Conservation (phyloP, 2,888 invertebrate genomes). For the Lymantria dispar region DNA sequence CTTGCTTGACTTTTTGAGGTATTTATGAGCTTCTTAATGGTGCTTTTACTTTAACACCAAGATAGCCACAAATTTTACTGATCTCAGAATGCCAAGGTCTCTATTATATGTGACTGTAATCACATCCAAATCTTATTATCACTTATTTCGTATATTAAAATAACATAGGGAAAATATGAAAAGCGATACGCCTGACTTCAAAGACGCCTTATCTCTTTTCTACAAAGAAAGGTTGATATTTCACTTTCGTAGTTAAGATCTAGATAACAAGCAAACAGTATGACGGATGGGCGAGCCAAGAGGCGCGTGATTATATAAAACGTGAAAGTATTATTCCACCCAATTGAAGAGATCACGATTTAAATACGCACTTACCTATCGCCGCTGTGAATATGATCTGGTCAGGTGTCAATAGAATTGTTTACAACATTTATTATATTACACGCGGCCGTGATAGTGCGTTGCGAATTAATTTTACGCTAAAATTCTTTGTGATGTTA, state of each 20-base stretch:
- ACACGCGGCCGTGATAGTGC: constrained; percentile 25
- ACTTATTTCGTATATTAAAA: constrained; percentile 22
- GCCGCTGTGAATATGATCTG: constrained; percentile 36
- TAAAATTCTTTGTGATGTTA: constrained; percentile 3
- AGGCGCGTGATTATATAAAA: constrained; percentile 68
- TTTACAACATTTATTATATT: constrained; percentile 20
- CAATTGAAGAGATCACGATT: constrained; percentile 59
- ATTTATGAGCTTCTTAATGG: too few species aligned
- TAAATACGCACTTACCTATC: constrained; percentile 45
- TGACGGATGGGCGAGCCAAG: constrained; percentile 65
- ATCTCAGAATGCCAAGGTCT: too few species aligned
- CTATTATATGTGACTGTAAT: constrained; percentile 11
- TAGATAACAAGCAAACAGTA: constrained; percentile 61
- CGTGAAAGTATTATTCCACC: constrained; percentile 68
- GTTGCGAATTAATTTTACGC: constrained; percentile 11
- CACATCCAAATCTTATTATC: constrained; percentile 11
- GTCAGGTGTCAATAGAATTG: constrained; percentile 25
- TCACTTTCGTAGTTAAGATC: constrained; percentile 65
- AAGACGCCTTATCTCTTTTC: constrained; percentile 48
- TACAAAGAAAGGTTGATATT: constrained; percentile 55
- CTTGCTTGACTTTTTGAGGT: too few species aligned
- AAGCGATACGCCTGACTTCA: constrained; percentile 20
- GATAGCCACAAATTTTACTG: too few species aligned
- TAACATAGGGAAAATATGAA: constrained; percentile 30
- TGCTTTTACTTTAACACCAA: too few species aligned